Base-by-base conservation (phyloP, 2,113 vertebrate genomes). In the Neotoma lepida region DNA sequence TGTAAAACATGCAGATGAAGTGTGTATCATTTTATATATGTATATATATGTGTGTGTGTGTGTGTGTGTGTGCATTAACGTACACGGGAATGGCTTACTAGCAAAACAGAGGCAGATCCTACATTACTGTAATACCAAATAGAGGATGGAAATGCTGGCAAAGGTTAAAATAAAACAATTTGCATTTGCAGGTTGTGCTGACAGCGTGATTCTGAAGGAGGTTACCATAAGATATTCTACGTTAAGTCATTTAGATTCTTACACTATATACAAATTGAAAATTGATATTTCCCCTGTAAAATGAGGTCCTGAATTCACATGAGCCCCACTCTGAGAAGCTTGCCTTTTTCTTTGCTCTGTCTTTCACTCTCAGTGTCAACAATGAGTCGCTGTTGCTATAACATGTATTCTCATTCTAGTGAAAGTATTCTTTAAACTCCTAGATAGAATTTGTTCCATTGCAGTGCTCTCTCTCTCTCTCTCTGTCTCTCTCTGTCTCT, bases 41-140 rank as follows among this genome's bases (percentile, higher is more conserved):
- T 44, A 41, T 68, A 51, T 44, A 41, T 39, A 56, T 1, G 1
- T 88, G 35, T 86, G 46, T 66, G 46, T 46, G 41, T 49, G 44
- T 30, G 13, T 49, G 33, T 82, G 41, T 87, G 54, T 91, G 51
- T 70, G 44, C 44, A 49, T 51, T 73, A 63, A 80, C 26, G 17
- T 7, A 68, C 39, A 86, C 68, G 26, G 89, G 96, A 95, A 97
- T 94, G 89, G 12, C 74, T 90, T 81, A 1, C 9, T 74, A 33
- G 7, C 58, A 33, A 95, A 92, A 89, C 9, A 0, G 13, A 73
- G 76, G n/a, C 4, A 68, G 78, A n/a, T 9, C 28, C 46, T 0
- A 3, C 26, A 91, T 84, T 92, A 56, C 81, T 66, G 20, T 61
- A 73, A 54, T 0, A 9, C 91, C 70, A 73, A 94, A 91, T 0